Evolutionary conservation across 2,888 invertebrate genomes (phyloP).

Genomic region (Chloromyia formosa): DNA sequence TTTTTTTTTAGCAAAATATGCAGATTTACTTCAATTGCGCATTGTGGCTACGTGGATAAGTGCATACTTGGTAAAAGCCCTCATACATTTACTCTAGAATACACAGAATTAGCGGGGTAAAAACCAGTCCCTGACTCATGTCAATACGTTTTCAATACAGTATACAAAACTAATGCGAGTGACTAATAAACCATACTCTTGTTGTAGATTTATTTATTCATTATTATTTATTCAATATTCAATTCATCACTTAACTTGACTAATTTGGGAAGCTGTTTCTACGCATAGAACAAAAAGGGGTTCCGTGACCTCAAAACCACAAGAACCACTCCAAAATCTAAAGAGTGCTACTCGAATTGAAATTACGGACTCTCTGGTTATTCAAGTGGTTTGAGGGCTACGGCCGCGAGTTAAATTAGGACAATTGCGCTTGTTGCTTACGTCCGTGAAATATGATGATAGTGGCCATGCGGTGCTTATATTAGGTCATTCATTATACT

Average conservation of each 20-base stretch:
- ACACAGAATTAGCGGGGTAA: too few relatives aligned
- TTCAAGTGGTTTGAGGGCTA: not conserved
- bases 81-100: too few relatives aligned
- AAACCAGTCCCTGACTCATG: too few relatives aligned
- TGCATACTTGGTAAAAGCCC: too few relatives aligned
- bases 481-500: too few relatives aligned
- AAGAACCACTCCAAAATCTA: not conserved
- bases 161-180: not conserved
- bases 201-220: not conserved
- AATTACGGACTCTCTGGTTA: not conserved
- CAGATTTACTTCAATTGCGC: too few relatives aligned
- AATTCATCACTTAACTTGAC: not conserved
- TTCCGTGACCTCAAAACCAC: not conserved
- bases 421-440: not conserved
- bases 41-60: too few relatives aligned
- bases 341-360: not conserved
- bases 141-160: too few relatives aligned
- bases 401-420: too few relatives aligned
- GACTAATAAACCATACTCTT: not conserved
- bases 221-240: not conserved
- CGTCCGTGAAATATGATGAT: too few relatives aligned
- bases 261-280: not conserved
- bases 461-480: too few relatives aligned
- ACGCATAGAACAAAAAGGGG: not conserved
- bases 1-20: too few relatives aligned